Conservation (phyloP, 2,888 invertebrate species). For the Lepidocyrtinus sp. region DNA sequence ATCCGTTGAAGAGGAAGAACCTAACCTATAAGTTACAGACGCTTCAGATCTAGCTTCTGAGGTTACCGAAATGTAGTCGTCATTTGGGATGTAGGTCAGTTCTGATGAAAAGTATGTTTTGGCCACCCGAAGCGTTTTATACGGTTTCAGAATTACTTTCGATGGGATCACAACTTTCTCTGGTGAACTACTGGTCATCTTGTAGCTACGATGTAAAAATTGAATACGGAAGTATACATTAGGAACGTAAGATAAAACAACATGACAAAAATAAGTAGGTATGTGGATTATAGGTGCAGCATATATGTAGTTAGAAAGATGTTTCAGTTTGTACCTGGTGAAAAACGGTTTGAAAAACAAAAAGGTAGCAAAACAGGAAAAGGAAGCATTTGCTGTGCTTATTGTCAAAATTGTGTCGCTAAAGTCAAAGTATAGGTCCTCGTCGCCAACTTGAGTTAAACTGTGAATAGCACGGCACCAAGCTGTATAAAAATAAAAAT, state of each 20-base stretch:
- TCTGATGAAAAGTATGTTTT: slow-evolving; percentile 59
- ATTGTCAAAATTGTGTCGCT: slow-evolving; percentile 50
- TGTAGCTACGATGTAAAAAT: slow-evolving; percentile 54
- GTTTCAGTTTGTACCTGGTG: too few relatives aligned
- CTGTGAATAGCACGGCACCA: slow-evolving; percentile 65
- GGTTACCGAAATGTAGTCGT: slow-evolving; percentile 50
- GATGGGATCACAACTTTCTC: slow-evolving; percentile 57
- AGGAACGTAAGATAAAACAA: neutral
- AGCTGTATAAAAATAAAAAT: slow-evolving; percentile 33
- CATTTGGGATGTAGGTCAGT: slow-evolving; percentile 46
- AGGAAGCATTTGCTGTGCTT: slow-evolving; percentile 50
- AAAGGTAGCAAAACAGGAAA: slow-evolving; percentile 46
- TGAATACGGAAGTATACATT: neutral
- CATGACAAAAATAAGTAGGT: too few relatives aligned
- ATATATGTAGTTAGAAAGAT: too few relatives aligned
- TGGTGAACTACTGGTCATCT: slow-evolving; percentile 35
- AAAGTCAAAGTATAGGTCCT: slow-evolving; percentile 61
- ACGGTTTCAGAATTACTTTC: slow-evolving; percentile 67
- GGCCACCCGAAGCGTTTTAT: slow-evolving; percentile 58
- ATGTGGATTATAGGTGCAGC: too few relatives aligned
- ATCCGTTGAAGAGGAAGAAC: slow-evolving; percentile 36
- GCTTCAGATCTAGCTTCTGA: slow-evolving; percentile 56
- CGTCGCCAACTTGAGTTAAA: slow-evolving; percentile 59
- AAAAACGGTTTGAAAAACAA: slow-evolving; percentile 60
- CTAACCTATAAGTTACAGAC: slow-evolving; percentile 49